phyloP scores from a whole-genome alignment of 2,113 vertebrate species.

The Ctenodactylus gundi region DNA sequence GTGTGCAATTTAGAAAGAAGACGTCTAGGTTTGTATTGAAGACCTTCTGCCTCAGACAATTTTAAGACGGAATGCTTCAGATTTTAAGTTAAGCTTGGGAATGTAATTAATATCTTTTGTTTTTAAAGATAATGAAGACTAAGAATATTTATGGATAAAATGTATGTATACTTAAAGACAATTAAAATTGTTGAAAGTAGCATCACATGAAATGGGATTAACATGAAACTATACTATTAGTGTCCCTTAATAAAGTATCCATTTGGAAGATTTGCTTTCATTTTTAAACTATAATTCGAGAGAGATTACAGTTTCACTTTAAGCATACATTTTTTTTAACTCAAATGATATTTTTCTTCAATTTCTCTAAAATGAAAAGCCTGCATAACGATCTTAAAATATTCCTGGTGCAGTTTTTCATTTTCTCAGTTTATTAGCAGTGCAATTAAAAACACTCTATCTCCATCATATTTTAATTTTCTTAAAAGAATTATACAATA shows the following conservation, averaged over 20 bases:
- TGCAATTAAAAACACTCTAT: background rate
- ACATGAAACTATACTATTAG: background rate
- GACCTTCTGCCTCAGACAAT: background rate
- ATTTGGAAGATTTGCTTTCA: background rate
- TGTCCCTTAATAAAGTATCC: background rate
- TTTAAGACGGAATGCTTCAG: background rate
- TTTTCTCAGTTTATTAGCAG: background rate
- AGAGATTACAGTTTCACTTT: background rate
- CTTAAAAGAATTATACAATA: background rate
- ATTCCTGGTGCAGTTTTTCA: background rate
- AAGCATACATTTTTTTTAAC: background rate
- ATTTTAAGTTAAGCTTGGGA: background rate
- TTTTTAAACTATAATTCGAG: background rate
- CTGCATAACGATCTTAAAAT: background rate
- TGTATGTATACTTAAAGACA: conserved; percentile 16
- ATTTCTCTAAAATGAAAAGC: background rate
- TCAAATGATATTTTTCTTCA: background rate
- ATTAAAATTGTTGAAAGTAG: background rate
- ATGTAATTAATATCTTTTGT: background rate
- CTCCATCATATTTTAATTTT: background rate
- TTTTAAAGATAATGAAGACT: background rate
- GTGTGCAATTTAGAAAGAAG: background rate
- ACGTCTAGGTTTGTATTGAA: background rate
- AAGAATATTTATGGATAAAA: background rate
- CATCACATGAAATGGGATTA: background rate